Percentiles rank a stretch among this genome's conserved stretches.
Evolutionary conservation across 2,888 invertebrate species (phyloP).

Genomic region (Platycnemis pennipes): DNA sequence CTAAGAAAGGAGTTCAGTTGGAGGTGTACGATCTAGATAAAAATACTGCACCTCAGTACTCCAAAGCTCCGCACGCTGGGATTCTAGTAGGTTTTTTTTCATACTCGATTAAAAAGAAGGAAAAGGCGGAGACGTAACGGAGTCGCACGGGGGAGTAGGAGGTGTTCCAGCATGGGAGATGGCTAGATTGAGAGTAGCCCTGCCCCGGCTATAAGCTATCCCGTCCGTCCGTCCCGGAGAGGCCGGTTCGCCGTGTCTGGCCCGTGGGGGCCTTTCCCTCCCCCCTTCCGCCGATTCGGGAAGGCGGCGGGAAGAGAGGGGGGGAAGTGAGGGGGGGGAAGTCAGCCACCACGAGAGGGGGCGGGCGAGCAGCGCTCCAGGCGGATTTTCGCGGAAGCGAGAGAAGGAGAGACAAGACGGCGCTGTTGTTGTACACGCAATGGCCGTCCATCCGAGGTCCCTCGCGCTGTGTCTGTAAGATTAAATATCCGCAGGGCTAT

Average conservation of each 20-base stretch:
- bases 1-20: no score
- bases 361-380: slow-evolving; percentile 45
- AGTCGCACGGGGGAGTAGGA: neutral
- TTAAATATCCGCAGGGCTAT: no score
- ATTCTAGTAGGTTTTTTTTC: neutral
- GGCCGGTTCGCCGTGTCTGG: slow-evolving; percentile 30
- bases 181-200: neutral
- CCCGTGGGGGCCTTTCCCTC: neutral
- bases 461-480: no score
- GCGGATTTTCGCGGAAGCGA: slow-evolving; percentile 56
- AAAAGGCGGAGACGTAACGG: neutral
- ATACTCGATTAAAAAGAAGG: neutral
- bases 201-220: neutral
- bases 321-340: neutral
- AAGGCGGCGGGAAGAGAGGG: no score
- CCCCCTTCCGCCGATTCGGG: neutral
- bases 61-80: no score
- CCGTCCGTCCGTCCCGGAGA: neutral
- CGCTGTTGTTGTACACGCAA: neutral
- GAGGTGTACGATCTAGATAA: no score
- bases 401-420: neutral
- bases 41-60: no score
- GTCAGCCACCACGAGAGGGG: neutral
- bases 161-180: neutral
- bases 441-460: neutral